A percentile compares a stretch with the other conserved stretches of the same genome.
These are phyloP conservation scores for Drosophila pectinifera DNA, from an alignment of 1,140 invertebrate genomes.

Conservation along the genomic window DNA sequence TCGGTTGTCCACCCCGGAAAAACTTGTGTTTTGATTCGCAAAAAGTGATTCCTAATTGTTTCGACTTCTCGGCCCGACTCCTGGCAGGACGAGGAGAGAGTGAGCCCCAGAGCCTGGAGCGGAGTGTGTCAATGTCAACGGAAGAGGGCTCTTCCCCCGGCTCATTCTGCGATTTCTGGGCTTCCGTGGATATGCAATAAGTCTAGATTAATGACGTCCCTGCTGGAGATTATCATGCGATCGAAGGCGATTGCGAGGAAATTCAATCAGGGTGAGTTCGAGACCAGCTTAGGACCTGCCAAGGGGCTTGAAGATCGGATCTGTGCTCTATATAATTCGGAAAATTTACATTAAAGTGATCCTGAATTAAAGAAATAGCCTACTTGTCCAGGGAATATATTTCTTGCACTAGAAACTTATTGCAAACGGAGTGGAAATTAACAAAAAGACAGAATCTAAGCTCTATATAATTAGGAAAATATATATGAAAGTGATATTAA, in stretches of 20 bases:
- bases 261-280: slow-evolving; percentile 79
- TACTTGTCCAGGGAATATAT: too few relatives aligned
- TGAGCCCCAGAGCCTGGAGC: not conserved
- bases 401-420: too few relatives aligned
- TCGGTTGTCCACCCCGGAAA: slow-evolving; percentile 49
- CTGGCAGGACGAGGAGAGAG: not conserved
- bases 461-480: too few relatives aligned
- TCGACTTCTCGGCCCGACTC: slow-evolving; percentile 26
- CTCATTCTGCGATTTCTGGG: slow-evolving; percentile 21
- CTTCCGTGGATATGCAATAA: slow-evolving; percentile 19
- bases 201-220: slow-evolving; percentile 73
- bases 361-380: not conserved
- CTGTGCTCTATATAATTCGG: too few relatives aligned
- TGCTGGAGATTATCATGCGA: slow-evolving; percentile 82
- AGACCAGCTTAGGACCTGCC: too few relatives aligned
- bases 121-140: slow-evolving; percentile 74
- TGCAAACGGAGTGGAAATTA: too few relatives aligned
- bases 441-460: too few relatives aligned
- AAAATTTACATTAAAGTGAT: not conserved
- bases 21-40: slow-evolving; percentile 67
- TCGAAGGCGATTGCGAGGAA: slow-evolving; percentile 80
- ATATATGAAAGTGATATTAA: not conserved
- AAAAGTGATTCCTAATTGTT: slow-evolving; percentile 76
- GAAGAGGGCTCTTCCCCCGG: slow-evolving; percentile 22
- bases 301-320: too few relatives aligned